phyloP scores from a whole-genome alignment of 2,888 invertebrate genomes.

The Volucella inanis region DNA sequence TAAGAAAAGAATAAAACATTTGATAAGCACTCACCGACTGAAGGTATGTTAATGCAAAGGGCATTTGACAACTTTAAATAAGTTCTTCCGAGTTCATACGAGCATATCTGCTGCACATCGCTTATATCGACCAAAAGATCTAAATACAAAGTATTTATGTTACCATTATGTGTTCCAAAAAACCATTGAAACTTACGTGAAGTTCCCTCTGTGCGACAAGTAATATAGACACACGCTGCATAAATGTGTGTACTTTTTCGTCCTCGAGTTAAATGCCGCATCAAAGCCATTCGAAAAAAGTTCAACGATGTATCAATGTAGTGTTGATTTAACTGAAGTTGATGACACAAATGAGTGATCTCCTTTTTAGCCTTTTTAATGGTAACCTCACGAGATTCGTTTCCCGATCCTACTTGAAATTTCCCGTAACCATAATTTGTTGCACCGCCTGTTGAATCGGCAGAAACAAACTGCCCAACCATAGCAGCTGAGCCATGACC shows the following conservation, averaged over 20 bases:
- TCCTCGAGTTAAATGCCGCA: conserved; percentile 93
- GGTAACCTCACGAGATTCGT: conserved; percentile 96
- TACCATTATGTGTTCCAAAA: neutral
- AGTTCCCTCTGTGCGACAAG: conserved; percentile 96
- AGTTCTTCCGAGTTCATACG: conserved; percentile 96
- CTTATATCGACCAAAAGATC: conserved; percentile 98
- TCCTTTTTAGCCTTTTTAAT: conserved; percentile 93
- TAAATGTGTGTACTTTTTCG: conserved; percentile 94
- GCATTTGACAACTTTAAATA: conserved; percentile 94
- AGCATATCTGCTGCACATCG: conserved; percentile 98
- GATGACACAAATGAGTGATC: conserved; percentile 93
- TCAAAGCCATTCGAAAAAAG: conserved; percentile 96
- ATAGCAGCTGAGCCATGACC: conserved; percentile 93
- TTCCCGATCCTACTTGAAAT: conserved; percentile 91
- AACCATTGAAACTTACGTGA: conserved; percentile 88
- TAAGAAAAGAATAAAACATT: neutral
- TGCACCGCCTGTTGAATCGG: conserved; percentile 93
- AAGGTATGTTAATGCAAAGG: conserved; percentile 94
- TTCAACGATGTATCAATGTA: conserved; percentile 96
- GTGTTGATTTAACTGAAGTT: conserved; percentile 93
- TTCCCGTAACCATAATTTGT: conserved; percentile 90
- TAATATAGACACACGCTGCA: conserved; percentile 98
- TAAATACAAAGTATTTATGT: conserved; percentile 79
- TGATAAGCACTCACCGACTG: conserved; percentile 88
- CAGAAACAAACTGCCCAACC: conserved; percentile 96